Evolutionary conservation across 2,888 invertebrate genomes (phyloP), one percentile per base, ranked within the genome.

Genomic region (Diachrysia chrysitis): DNA sequence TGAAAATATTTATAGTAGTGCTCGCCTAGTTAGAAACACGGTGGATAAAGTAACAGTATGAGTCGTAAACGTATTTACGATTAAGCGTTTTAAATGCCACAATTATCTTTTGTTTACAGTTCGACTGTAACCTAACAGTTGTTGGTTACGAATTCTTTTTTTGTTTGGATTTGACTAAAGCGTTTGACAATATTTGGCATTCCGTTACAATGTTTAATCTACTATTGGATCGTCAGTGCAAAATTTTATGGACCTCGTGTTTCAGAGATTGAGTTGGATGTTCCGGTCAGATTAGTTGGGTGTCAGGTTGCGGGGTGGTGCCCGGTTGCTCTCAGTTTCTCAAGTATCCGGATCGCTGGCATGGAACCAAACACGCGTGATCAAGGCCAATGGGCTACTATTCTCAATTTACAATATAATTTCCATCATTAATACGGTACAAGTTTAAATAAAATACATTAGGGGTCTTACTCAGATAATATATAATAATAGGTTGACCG

Each of bases 381-480:
- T 87, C 90, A 93, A 93, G 94, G 93, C 85, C 89, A 91, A 76
- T 83, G 80, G 85, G 84, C 78, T 80, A 83, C 83, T 76, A 51
- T 72, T 87, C 86, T 89, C 88, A 76, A 76, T 82, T 88, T 87
- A 87, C 88, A 79, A 84, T 82, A 63, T 63, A 68, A 72, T 82
- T 82, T 85, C 80, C 69, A 83, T 71, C 72, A 58, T 73, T 60
- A 69, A 66, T 74, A 66, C 59, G 35, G 60, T 66, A 67, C 56
- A 21, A 71, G 17, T 77, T 73, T 71, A 60, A 71, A 66, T 55
- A 59, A 66, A 65, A 61, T 54, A 60, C 58, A 56, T 35, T 54
- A 37, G 35, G 56, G 35, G 48, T 66, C 63, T 48, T 51, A 56
- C 21, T 48, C 12, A 23, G 16, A 54, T 69, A 16, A 17, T 46